Conservation (phyloP, 2,113 vertebrate genomes). For the Microcebus murinus region DNA sequence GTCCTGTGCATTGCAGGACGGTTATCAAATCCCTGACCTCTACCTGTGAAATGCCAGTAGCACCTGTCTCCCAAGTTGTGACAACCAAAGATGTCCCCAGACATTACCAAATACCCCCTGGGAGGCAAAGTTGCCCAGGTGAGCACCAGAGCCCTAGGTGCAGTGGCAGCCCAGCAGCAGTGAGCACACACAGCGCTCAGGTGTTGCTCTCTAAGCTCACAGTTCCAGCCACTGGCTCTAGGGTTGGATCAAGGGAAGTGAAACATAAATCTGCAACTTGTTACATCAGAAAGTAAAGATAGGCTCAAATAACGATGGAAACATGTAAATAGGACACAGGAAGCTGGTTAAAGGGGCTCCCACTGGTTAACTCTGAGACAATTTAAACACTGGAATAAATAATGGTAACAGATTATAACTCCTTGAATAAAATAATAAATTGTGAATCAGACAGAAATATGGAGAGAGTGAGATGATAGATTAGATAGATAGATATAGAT, state of each 20-base stretch:
- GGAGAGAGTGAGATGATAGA: too few species aligned
- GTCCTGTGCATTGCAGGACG: neutral
- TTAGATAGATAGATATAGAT: neutral
- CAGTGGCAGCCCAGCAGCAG: too few species aligned
- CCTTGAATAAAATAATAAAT: neutral
- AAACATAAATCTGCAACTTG: neutral
- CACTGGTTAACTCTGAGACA: neutral
- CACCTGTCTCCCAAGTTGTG: neutral
- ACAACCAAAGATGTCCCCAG: too few species aligned
- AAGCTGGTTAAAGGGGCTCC: neutral
- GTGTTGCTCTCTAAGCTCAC: neutral
- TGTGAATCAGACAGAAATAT: neutral
- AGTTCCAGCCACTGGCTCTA: neutral
- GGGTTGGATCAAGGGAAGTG: neutral
- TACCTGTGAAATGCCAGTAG: neutral
- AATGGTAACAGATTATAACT: neutral
- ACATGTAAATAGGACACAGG: neutral
- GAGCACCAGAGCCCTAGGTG: too few species aligned
- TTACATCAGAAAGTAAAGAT: neutral
- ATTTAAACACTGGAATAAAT: neutral
- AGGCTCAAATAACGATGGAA: neutral
- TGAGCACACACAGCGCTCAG: too few species aligned
- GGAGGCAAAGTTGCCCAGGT: too few species aligned
- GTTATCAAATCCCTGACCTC: too few species aligned
- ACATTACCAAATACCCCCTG: too few species aligned